These are phyloP conservation scores for Melanocharis versteri DNA, from an alignment of 2,113 vertebrate species.

Conservation along the genomic window DNA sequence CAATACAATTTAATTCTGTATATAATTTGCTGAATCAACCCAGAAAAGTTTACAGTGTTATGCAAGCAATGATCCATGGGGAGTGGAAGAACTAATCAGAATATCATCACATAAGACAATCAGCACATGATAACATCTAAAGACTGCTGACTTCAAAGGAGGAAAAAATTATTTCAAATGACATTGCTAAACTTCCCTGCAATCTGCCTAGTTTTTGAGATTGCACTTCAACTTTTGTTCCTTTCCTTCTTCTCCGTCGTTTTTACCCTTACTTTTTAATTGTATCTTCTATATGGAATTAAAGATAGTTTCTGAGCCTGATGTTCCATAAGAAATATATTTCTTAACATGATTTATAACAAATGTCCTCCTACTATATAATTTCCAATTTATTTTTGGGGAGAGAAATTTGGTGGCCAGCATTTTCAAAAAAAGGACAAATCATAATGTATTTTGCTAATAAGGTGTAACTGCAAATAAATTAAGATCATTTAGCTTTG, in stretches of 20 bases:
- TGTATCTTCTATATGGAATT: background rate
- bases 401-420: background rate
- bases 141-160: background rate
- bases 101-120: background rate
- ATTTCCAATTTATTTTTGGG: background rate
- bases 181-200: background rate
- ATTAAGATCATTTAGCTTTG: background rate
- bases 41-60: background rate
- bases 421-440: background rate
- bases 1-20: background rate
- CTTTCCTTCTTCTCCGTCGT: background rate
- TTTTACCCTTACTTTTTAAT: background rate
- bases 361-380: background rate
- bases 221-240: background rate
- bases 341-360: background rate
- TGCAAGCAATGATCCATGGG: background rate
- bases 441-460: background rate
- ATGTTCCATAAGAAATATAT: background rate
- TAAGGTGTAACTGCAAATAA: background rate
- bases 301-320: background rate
- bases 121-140: background rate
- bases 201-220: background rate
- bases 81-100: slow-evolving; percentile 1
- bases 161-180: background rate
- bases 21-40: background rate